Conservation (phyloP, 2,888 invertebrate species). For the Ommatoiulus sabulosus region DNA sequence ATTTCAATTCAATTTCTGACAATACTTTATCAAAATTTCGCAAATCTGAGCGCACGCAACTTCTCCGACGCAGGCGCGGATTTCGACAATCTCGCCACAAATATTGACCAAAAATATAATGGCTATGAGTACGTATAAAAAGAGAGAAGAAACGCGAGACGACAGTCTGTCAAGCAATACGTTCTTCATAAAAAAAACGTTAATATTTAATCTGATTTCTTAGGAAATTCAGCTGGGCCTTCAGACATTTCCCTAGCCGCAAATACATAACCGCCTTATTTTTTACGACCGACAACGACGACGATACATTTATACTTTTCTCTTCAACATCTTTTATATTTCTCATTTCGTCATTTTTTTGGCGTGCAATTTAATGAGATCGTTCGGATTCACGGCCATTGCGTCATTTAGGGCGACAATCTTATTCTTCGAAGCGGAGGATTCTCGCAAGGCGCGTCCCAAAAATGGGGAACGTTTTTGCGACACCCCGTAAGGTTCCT, state of each 20-base stretch:
- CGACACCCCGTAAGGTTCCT: not conserved
- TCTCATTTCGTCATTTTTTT: not conserved
- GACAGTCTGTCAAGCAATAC: not conserved
- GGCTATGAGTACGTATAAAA: not conserved
- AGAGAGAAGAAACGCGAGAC: not conserved
- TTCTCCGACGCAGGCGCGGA: too few relatives aligned
- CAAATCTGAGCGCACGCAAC: too few relatives aligned
- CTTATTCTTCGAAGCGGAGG: not conserved
- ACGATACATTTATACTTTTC: not conserved
- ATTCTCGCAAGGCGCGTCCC: too few relatives aligned
- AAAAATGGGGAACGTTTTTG: not conserved
- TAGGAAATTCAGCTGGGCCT: not conserved
- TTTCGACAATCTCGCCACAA: not conserved
- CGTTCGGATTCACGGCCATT: not conserved
- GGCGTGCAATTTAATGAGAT: not conserved
- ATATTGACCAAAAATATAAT: not conserved
- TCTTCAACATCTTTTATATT: not conserved
- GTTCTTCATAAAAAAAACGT: not conserved
- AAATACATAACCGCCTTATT: not conserved
- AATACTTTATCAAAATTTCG: too few relatives aligned
- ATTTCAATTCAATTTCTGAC: too few relatives aligned
- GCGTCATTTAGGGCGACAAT: not conserved
- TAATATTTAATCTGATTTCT: slow-evolving; percentile 16
- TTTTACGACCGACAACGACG: not conserved
- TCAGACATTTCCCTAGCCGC: not conserved